Evolutionary conservation across 2,797 vertebrate genomes (phyloP).

Genomic region (Clangula hyemalis): DNA sequence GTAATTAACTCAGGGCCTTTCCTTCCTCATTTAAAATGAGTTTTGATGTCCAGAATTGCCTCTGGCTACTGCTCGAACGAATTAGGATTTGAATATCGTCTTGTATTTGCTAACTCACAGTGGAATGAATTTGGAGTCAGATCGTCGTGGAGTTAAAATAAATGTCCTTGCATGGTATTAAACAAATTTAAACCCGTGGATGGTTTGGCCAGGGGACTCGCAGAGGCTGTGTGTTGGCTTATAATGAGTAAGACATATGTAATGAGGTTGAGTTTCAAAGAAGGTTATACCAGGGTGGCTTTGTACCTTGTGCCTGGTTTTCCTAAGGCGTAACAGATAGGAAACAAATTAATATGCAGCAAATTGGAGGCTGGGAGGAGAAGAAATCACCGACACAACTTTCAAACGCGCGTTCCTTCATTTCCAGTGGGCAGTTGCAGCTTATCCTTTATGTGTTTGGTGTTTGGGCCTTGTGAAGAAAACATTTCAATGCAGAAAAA

Average conservation of each 20-base stretch:
- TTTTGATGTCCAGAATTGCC: constrained; percentile 42
- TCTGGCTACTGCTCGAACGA: constrained; percentile 19
- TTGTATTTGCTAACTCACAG: neutral
- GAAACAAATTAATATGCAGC: neutral
- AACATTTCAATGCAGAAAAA: neutral
- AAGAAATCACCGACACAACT: neutral
- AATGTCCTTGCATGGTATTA: constrained; percentile 26
- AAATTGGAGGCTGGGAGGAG: neutral
- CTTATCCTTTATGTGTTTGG: neutral
- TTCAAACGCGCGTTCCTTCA: neutral
- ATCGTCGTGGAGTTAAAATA: constrained; percentile 52
- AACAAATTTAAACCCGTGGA: neutral
- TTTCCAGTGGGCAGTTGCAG: neutral
- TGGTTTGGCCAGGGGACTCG: neutral
- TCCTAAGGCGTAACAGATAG: neutral
- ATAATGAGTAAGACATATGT: neutral
- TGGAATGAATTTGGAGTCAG: constrained; percentile 10
- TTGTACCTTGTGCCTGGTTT: neutral
- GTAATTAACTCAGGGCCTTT: neutral
- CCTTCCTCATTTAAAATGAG: neutral
- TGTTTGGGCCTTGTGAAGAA: constrained; percentile 36
- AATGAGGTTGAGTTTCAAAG: neutral
- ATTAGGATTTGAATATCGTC: neutral
- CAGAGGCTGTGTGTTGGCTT: neutral
- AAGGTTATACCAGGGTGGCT: neutral